Conservation (phyloP, 2,797 vertebrate species). For the Varecia variegata region DNA sequence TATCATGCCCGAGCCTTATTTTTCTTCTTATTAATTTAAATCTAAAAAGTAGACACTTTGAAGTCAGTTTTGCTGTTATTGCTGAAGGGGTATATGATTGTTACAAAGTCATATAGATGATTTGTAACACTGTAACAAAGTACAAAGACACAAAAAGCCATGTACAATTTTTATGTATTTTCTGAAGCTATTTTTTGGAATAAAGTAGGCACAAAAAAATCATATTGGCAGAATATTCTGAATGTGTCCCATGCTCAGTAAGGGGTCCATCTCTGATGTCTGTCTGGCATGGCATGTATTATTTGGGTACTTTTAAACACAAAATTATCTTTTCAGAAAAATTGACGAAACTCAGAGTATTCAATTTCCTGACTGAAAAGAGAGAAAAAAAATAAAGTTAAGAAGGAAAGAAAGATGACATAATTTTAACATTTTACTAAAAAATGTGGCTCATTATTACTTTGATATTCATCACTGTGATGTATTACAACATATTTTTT, state of each 20-base stretch:
- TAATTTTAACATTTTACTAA: neutral
- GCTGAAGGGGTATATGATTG: neutral
- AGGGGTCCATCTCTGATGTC: neutral
- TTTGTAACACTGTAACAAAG: neutral
- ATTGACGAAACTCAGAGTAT: neutral
- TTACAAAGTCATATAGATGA: neutral
- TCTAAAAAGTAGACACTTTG: neutral
- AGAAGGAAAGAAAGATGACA: neutral
- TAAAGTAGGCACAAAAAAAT: neutral
- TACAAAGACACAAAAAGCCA: neutral
- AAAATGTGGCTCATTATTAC: neutral
- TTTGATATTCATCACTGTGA: neutral
- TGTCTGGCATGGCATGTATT: neutral
- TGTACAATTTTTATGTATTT: neutral
- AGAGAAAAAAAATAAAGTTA: neutral
- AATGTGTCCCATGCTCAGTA: neutral
- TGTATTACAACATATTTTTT: neutral
- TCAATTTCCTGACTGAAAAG: neutral
- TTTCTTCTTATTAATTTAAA: neutral
- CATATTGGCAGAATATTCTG: neutral
- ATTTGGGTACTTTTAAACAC: neutral
- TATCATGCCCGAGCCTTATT: neutral
- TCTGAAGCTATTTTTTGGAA: neutral
- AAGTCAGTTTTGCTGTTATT: neutral
- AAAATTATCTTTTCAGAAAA: neutral